Base-by-base conservation (phyloP, 2,888 invertebrate genomes). In the Cheilosia pagana region DNA sequence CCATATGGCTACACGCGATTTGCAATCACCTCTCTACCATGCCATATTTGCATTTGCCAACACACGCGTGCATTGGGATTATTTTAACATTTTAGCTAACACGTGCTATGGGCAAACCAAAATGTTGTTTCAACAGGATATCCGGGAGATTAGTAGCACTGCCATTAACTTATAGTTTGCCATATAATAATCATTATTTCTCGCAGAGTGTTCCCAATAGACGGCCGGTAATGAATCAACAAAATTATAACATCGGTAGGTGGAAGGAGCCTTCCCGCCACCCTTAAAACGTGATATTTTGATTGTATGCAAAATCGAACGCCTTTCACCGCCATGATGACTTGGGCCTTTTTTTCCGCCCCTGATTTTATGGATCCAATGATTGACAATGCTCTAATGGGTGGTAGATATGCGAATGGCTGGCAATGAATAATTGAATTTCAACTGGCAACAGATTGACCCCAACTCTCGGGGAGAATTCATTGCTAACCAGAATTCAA, bases 111-210 rank as follows among this genome's bases (percentile, higher is more conserved):
- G 23, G 16, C 14, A 59, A 67, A 28, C 67, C 57, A 16, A 67
- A 57, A 50, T 50, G 28, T 65, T 67, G 59, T 57, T 50, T 41
- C 21, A 48, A 19, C 65, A 75, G 65, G 65, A 67, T 67, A 67
- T 75, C 65, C 59, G 59, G 48, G 28, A 59, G 65, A 75, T 75
- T 75, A 75, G 75, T 41, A 14, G 57, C 23, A 70, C 48, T 31
- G 35, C 55, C 28, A 55, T 57, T 23, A 35, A 35, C n/a, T 16
- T 57, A 19, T 57, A 19, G 28, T 21, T 50, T 23, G 12, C 35
- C 55, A 31, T 48, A 23, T 35, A 65, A 39, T 45, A 39, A 39
- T 74, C 48, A 74, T 57, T 57, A 63, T 35, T 65, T 39, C 31
- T 48, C 55, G 63, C 25, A 39, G 8, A 16, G 23, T 16, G 23